A percentile compares a stretch with the other conserved stretches of the same genome.
Conservation (phyloP, 2,888 invertebrate species). For the Eudemis profundana region DNA sequence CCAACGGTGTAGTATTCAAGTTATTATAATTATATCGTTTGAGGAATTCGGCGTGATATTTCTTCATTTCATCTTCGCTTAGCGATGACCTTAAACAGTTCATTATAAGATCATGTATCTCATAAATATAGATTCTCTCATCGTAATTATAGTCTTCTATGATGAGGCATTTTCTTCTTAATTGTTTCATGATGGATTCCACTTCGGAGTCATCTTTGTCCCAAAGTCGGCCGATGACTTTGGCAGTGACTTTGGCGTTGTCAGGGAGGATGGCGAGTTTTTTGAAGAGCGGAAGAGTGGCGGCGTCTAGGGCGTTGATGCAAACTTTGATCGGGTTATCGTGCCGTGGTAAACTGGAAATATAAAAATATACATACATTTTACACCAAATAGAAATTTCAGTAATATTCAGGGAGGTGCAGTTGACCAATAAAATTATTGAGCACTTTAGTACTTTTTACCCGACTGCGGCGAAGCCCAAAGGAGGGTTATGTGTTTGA, state of each 20-base stretch:
- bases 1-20: conserved; percentile 77
- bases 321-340: conserved; percentile 84
- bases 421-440: no score
- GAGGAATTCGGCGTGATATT: conserved; percentile 85
- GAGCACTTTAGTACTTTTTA: no score
- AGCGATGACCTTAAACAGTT: conserved; percentile 84
- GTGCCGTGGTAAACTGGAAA: conserved; percentile 64
- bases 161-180: conserved; percentile 88
- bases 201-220: conserved; percentile 75
- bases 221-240: conserved; percentile 80
- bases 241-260: conserved; percentile 88
- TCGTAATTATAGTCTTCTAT: conserved; percentile 87
- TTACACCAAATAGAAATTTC: no score
- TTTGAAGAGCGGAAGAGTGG: conserved; percentile 82
- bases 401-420: no score
- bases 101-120: conserved; percentile 89
- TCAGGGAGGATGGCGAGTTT: conserved; percentile 88
- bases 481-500: no score
- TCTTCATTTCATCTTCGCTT: conserved; percentile 70
- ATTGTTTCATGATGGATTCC: conserved; percentile 86
- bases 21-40: conserved; percentile 83
- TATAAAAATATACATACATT: conserved; percentile 14
- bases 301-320: conserved; percentile 83
- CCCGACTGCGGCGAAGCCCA: no score
- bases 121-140: conserved; percentile 87